Conservation (phyloP, 2,888 invertebrate genomes). For the Ormia ochracea region DNA sequence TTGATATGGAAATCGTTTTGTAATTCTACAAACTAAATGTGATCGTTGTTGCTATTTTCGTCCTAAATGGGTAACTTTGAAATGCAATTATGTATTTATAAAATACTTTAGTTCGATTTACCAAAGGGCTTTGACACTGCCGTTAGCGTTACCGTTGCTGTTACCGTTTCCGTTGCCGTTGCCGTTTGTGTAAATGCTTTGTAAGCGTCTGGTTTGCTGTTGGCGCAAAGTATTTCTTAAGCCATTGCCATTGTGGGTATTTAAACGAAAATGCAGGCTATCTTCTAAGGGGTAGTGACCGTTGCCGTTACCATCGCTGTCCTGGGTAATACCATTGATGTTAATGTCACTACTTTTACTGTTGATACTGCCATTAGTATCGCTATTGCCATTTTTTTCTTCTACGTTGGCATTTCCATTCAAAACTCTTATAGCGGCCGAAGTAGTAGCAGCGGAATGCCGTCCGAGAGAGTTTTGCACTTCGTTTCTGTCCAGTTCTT, state of each 20-base stretch:
- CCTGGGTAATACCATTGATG: too few relatives aligned
- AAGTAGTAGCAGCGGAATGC: slow-evolving; percentile 38
- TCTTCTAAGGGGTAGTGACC: slow-evolving; percentile 48
- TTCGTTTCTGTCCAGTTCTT: slow-evolving; percentile 65
- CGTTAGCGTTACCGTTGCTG: slow-evolving; percentile 42
- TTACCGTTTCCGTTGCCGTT: slow-evolving; percentile 44
- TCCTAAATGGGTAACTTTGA: slow-evolving; percentile 42
- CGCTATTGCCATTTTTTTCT: slow-evolving; percentile 52
- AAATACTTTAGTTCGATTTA: slow-evolving; percentile 5
- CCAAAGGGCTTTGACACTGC: slow-evolving; percentile 55
- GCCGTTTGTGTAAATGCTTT: slow-evolving; percentile 27
- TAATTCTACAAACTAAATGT: slow-evolving; percentile 45
- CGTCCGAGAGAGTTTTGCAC: slow-evolving; percentile 41
- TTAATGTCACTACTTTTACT: too few relatives aligned
- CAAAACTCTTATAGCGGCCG: slow-evolving; percentile 54
- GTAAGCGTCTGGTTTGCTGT: slow-evolving; percentile 24
- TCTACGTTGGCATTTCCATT: slow-evolving; percentile 53
- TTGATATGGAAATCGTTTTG: not conserved
- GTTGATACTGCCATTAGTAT: not conserved
- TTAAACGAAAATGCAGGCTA: slow-evolving; percentile 37
- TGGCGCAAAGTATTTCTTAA: slow-evolving; percentile 38
- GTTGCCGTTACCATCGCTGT: slow-evolving; percentile 56
- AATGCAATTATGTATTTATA: not conserved
- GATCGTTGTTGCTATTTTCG: slow-evolving; percentile 59
- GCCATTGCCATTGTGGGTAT: slow-evolving; percentile 35